Percentiles rank a stretch among this genome's conserved stretches.
phyloP scores from a whole-genome alignment of 1,140 invertebrate species.

The Caerostris darwini region DNA sequence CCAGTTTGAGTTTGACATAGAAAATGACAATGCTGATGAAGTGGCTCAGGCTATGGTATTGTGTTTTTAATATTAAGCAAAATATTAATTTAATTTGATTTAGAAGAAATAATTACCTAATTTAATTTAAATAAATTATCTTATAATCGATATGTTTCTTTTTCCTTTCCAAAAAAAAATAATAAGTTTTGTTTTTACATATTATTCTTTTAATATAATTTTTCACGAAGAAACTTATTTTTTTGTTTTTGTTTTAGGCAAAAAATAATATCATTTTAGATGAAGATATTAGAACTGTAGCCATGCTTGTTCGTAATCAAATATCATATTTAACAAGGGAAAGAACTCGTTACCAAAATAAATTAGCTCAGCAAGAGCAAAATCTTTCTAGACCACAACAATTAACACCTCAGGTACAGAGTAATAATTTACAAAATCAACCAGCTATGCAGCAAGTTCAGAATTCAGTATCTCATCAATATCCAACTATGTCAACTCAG shows the following conservation, averaged over 20 bases:
- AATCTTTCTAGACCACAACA: slow-evolving; percentile 82
- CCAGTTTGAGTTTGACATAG: slow-evolving; percentile 98
- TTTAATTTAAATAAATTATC: background rate
- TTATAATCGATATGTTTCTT: background rate
- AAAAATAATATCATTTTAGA: slow-evolving; percentile 90
- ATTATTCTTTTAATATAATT: too few species aligned
- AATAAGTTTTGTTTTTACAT: too few species aligned
- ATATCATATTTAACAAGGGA: slow-evolving; percentile 87
- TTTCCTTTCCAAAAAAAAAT: background rate
- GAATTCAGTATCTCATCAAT: slow-evolving; percentile 38
- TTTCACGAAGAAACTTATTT: too few species aligned
- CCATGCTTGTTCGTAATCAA: slow-evolving; percentile 93
- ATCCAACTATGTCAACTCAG: slow-evolving; percentile 39
- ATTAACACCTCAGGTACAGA: slow-evolving; percentile 1
- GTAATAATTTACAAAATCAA: slow-evolving; percentile 26
- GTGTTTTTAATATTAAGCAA: background rate
- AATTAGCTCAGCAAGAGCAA: slow-evolving; percentile 80
- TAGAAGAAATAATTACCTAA: background rate
- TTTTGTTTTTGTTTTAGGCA: slow-evolving; percentile 52
- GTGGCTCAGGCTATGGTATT: slow-evolving; percentile 96
- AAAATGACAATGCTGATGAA: slow-evolving; percentile 95
- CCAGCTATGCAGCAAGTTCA: slow-evolving; percentile 64
- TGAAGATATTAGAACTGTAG: slow-evolving; percentile 93
- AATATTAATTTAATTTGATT: too few species aligned
- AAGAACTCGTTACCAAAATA: slow-evolving; percentile 80